Conservation (phyloP, 2,888 invertebrate species). For the Ctena decussata region DNA sequence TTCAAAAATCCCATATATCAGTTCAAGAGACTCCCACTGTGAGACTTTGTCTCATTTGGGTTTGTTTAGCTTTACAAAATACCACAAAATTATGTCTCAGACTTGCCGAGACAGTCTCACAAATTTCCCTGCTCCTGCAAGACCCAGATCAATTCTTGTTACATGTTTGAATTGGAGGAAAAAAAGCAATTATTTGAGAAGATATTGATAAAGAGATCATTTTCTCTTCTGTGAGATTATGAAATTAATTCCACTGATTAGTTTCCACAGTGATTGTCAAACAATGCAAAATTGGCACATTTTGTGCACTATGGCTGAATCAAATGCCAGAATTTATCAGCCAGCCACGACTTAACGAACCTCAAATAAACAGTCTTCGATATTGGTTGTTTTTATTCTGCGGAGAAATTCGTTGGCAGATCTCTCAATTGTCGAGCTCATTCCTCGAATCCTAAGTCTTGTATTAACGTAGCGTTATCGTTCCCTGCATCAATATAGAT, state of each 20-base stretch:
- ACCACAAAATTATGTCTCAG: too few relatives aligned
- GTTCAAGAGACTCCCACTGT: too few relatives aligned
- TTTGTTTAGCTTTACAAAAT: too few relatives aligned
- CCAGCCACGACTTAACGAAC: constrained; percentile 49
- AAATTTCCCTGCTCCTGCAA: background rate
- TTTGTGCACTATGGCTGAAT: constrained; percentile 53
- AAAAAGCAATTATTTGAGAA: constrained; percentile 61
- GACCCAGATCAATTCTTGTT: constrained; percentile 3
- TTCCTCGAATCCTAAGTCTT: constrained; percentile 53
- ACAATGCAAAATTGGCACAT: constrained; percentile 54
- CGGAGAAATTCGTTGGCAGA: constrained; percentile 53
- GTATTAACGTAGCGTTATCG: constrained; percentile 64
- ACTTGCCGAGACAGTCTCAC: background rate
- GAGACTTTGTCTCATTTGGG: too few relatives aligned
- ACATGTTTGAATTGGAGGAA: constrained; percentile 21
- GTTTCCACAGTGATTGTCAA: constrained; percentile 62
- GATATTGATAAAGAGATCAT: constrained; percentile 66
- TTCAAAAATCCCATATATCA: too few relatives aligned
- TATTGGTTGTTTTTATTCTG: constrained; percentile 61
- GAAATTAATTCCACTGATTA: constrained; percentile 68
- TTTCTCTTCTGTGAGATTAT: constrained; percentile 66
- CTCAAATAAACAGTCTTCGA: constrained; percentile 64
- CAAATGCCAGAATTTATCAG: constrained; percentile 51
- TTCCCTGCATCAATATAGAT: constrained; percentile 65
- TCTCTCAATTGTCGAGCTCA: constrained; percentile 45